Conservation (phyloP, 2,797 vertebrate genomes). For the Sebastes goodei region DNA sequence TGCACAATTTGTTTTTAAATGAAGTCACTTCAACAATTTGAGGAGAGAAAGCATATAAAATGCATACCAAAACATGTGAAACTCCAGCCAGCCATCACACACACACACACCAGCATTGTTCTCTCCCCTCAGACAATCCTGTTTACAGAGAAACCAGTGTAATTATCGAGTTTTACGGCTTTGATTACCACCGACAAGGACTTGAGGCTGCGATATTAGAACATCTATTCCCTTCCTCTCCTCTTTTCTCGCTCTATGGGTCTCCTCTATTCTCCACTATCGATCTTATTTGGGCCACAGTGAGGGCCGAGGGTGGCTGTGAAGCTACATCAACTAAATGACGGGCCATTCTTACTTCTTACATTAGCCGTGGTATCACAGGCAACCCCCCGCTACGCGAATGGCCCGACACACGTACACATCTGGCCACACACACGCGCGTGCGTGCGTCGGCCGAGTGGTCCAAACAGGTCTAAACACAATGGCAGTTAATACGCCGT, state of each 20-base stretch:
- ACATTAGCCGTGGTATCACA: slow-evolving; percentile 50
- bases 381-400: slow-evolving; percentile 35
- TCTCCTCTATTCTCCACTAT: slow-evolving; percentile 53
- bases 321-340: slow-evolving; percentile 69
- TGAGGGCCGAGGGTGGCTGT: slow-evolving; percentile 41
- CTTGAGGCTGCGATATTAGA: slow-evolving; percentile 50
- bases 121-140: slow-evolving; percentile 22
- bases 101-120: background rate
- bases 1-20: slow-evolving; percentile 39
- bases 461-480: slow-evolving; percentile 22
- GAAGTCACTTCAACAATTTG: slow-evolving; percentile 6
- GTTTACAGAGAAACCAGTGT: slow-evolving; percentile 58
- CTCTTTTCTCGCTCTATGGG: slow-evolving; percentile 30
- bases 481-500: slow-evolving; percentile 19
- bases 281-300: slow-evolving; percentile 56
- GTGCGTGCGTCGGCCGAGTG: background rate
- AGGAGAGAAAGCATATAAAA: background rate
- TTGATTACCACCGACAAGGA: slow-evolving; percentile 59
- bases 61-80: background rate
- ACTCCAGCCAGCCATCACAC: background rate
- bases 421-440: background rate
- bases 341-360: slow-evolving; percentile 56
- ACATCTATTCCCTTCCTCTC: slow-evolving; percentile 50
- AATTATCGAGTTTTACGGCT: slow-evolving; percentile 68
- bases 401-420: slow-evolving; percentile 26